phyloP scores from a whole-genome alignment of 2,113 vertebrate genomes.

The Archocentrus centrarchus region DNA sequence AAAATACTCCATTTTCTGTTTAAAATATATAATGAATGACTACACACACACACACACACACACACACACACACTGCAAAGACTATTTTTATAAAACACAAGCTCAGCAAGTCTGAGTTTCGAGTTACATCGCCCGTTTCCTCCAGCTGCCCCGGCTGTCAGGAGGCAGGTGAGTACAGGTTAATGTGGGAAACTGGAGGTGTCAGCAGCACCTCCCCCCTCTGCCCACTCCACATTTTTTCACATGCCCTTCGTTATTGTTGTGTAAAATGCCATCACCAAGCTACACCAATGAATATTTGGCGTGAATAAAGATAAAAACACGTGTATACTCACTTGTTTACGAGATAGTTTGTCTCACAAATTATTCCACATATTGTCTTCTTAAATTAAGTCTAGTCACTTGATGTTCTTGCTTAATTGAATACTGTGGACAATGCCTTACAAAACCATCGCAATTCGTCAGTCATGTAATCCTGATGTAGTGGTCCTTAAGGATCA shows the following conservation, averaged over 20 bases:
- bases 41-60: neutral
- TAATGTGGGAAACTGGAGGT: constrained; percentile 66
- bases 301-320: neutral
- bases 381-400: neutral
- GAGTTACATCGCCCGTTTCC: constrained; percentile 67
- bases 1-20: neutral
- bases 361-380: neutral
- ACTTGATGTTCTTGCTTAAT: constrained; percentile 1
- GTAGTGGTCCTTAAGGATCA: constrained; percentile 35
- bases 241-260: constrained; percentile 52
- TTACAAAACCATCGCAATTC: constrained; percentile 14
- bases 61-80: constrained; percentile 11
- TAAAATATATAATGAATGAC: neutral
- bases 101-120: constrained; percentile 75
- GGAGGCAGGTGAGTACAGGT: constrained; percentile 72
- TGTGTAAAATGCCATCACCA: constrained; percentile 25
- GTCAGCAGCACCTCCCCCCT: constrained; percentile 56
- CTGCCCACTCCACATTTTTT: constrained; percentile 8
- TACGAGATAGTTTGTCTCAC: neutral
- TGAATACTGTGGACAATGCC: constrained; percentile 12
- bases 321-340: neutral
- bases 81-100: constrained; percentile 63
- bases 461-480: constrained; percentile 52
- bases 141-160: constrained; percentile 54
- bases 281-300: constrained; percentile 4